Evolutionary conservation across 2,113 vertebrate species (phyloP), one percentile per base, ranked within the genome.

Genomic region (Cottus gobio): DNA sequence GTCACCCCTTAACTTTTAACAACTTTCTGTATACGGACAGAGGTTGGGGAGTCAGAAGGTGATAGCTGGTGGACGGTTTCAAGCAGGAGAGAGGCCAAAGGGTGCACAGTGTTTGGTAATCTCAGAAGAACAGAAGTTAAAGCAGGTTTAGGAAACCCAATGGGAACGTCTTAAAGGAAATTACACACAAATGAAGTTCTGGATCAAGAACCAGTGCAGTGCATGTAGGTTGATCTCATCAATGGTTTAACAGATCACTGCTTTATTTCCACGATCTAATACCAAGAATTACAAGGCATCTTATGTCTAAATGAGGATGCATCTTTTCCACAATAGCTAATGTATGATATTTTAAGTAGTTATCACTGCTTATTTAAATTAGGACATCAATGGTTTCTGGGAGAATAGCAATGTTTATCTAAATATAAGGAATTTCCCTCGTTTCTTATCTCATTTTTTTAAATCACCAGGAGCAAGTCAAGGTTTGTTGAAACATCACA

Each of bases 401-500:
- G 18, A 56, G 34, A 18, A 7, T 22, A 18, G 16, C 46, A 48
- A 48, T 1, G 3, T 48, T 2, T 48, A 6, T 5, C 7, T 20
- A 48, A 65, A 36, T 80, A 80, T 82, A 22, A 54, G 69, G 54
- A 67, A 80, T 75, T 52, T 78, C 31, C 42, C 3, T 42, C 52
- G 70, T n/a, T 56, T 84, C 52, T 44, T 48, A 22, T n/a, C 18
- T 52, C 11, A 37, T 42, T 50, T 62, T 48, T 20, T 16, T 30
- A 42, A 63, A 64, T 67, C 34, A 72, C 30, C 8, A 62, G 37
- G 30, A 72, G 20, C 48, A n/a, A 57, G 36, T n/a, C 20, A 30
- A 50, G 13, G 11, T 42, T 15, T 46, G 11, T 20, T 48, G 8
- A 62, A 31, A 75, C 37, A 37, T 58, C 22, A 44, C 0, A 48